Conservation (phyloP, 2,888 invertebrate species). For the Hofmannophila pseudospretella region DNA sequence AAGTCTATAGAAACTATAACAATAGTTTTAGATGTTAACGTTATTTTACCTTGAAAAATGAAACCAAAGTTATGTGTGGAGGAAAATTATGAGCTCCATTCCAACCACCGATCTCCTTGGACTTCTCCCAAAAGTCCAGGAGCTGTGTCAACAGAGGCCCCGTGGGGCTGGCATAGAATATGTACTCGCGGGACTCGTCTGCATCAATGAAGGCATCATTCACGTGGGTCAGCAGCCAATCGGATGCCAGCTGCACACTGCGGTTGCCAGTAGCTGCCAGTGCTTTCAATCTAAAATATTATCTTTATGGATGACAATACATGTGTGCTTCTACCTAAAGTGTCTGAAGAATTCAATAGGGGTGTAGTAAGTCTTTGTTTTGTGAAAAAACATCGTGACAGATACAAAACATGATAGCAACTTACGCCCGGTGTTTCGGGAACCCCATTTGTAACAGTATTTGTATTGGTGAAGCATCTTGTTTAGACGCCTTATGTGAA, state of each 20-base stretch:
- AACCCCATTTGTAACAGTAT: constrained; percentile 93
- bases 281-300: constrained; percentile 88
- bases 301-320: too few species aligned
- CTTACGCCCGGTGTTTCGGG: constrained; percentile 92
- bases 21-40: too few species aligned
- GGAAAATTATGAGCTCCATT: constrained; percentile 94
- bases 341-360: too few species aligned
- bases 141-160: constrained; percentile 85
- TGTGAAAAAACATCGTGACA: too few species aligned
- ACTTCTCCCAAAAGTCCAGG: constrained; percentile 87
- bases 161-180: constrained; percentile 91
- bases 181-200: constrained; percentile 88
- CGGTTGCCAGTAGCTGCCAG: constrained; percentile 93
- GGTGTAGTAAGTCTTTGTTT: too few species aligned
- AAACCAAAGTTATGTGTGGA: constrained; percentile 93
- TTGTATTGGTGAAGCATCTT: constrained; percentile 86
- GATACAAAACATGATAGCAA: too few species aligned
- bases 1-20: too few species aligned
- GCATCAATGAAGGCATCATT: constrained; percentile 89
- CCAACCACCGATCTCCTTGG: constrained; percentile 86
- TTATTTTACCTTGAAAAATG: constrained; percentile 92
- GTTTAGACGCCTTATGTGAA: constrained; percentile 84
- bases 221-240: constrained; percentile 94
- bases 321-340: too few species aligned
- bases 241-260: constrained; percentile 92